Percentiles rank a stretch among this genome's conserved stretches.
Conservation (phyloP, 2,797 vertebrate genomes). For the Taeniopygia guttata region DNA sequence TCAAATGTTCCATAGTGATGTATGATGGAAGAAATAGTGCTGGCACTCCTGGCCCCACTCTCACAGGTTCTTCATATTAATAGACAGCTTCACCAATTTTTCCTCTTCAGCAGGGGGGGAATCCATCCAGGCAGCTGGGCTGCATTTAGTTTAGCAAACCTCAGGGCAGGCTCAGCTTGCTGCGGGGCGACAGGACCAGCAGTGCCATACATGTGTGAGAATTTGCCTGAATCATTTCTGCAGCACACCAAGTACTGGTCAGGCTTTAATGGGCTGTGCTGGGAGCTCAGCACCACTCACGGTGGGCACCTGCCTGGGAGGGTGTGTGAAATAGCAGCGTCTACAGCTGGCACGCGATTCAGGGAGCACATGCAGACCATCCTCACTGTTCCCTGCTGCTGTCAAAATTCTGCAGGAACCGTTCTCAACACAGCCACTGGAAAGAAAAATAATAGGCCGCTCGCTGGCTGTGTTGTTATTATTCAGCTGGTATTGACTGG, state of each 20-base stretch:
- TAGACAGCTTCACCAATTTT: slow-evolving; percentile 51
- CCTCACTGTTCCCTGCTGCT: not conserved
- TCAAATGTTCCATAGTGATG: slow-evolving; percentile 6
- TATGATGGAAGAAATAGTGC: slow-evolving; percentile 13
- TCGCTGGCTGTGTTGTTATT: not conserved
- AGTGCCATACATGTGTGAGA: accelerated
- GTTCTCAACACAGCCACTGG: not conserved
- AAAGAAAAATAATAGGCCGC: slow-evolving; percentile 28
- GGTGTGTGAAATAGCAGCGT: accelerated
- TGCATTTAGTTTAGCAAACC: slow-evolving; percentile 32
- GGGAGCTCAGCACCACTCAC: not conserved
- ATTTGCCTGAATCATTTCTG: not conserved
- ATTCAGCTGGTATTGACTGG: slow-evolving; percentile 50
- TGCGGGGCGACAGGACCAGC: not conserved
- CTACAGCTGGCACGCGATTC: accelerated
- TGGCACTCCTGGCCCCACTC: not conserved
- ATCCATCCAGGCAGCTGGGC: slow-evolving; percentile 43
- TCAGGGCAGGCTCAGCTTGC: not conserved
- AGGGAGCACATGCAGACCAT: not conserved
- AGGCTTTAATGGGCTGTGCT: not conserved
- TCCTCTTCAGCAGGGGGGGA: not conserved
- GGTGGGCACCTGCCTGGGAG: not conserved
- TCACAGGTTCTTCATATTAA: slow-evolving; percentile 33
- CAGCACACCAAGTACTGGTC: accelerated
- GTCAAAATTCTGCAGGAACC: slow-evolving; percentile 23